phyloP scores from a whole-genome alignment of 2,113 vertebrate genomes.

The Pelecanus crispus region DNA sequence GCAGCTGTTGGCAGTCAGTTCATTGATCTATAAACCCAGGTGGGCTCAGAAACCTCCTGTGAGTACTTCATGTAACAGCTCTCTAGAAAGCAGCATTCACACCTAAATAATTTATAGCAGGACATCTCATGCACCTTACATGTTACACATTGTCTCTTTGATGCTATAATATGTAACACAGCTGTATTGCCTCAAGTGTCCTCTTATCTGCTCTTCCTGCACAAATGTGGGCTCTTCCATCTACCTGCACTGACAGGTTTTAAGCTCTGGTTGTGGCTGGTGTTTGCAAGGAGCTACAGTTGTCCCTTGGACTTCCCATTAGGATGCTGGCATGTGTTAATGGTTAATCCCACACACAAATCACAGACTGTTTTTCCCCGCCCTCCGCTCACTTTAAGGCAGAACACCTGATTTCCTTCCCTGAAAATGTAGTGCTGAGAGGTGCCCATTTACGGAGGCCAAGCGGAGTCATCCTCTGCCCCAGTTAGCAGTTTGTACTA shows the following conservation, averaged over 20 bases:
- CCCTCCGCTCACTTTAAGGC: rapidly evolving
- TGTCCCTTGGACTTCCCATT: neutral
- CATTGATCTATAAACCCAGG: neutral
- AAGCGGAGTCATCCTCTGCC: neutral
- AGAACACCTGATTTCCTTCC: neutral
- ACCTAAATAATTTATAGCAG: neutral
- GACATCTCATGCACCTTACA: neutral
- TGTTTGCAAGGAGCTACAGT: neutral
- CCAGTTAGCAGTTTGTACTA: neutral
- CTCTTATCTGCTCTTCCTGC: neutral
- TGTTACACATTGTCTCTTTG: neutral
- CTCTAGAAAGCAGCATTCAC: neutral
- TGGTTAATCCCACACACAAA: neutral
- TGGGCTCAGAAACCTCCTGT: neutral
- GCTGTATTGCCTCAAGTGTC: neutral
- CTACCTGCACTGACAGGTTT: neutral
- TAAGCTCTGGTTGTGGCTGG: neutral
- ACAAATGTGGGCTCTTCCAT: neutral
- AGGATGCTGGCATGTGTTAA: neutral
- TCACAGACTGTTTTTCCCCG: neutral
- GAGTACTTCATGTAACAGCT: neutral
- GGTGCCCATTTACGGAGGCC: neutral
- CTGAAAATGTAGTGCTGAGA: neutral
- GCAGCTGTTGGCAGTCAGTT: neutral
- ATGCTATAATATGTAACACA: neutral